These are phyloP conservation scores for Eupeodes corollae DNA, from an alignment of 1,140 invertebrate species.

Conservation along the genomic window DNA sequence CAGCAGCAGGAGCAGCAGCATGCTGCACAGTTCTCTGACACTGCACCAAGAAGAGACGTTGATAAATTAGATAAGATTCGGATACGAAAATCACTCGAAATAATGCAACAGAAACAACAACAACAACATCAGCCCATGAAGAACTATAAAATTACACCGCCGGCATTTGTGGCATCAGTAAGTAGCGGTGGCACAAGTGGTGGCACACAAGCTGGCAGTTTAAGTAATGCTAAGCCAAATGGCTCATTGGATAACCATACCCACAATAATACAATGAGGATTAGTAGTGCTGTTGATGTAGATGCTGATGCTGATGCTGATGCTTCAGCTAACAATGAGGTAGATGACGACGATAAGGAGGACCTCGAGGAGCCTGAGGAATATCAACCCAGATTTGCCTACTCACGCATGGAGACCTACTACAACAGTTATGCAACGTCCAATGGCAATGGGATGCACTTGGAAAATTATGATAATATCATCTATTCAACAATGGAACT, in stretches of 20 bases:
- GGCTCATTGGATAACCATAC: neutral
- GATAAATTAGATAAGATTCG: conserved; percentile 2
- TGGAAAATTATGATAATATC: conserved; percentile 36
- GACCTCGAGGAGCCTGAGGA: conserved; percentile 11
- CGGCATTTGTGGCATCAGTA: too few relatives aligned
- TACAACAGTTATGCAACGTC: conserved; percentile 29
- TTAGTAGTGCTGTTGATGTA: neutral
- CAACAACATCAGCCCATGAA: conserved; percentile 1
- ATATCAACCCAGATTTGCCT: conserved; percentile 33
- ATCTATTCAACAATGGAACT: conserved; percentile 36
- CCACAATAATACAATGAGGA: neutral
- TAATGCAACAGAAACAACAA: conserved; percentile 2
- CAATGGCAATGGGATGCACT: conserved; percentile 9
- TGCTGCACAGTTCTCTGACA: too few relatives aligned
- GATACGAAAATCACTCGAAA: neutral
- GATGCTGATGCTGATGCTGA: neutral
- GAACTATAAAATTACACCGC: too few relatives aligned
- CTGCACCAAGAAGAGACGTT: neutral
- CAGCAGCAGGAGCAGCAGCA: too few relatives aligned
- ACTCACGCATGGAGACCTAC: conserved; percentile 35
- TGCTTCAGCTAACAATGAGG: neutral
- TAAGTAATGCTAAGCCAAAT: neutral
- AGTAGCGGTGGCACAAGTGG: conserved; percentile 8
- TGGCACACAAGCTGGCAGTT: neutral
- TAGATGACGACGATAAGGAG: conserved; percentile 4